phyloP scores from a whole-genome alignment of 2,888 invertebrate genomes.

The Cotesia congregata region DNA sequence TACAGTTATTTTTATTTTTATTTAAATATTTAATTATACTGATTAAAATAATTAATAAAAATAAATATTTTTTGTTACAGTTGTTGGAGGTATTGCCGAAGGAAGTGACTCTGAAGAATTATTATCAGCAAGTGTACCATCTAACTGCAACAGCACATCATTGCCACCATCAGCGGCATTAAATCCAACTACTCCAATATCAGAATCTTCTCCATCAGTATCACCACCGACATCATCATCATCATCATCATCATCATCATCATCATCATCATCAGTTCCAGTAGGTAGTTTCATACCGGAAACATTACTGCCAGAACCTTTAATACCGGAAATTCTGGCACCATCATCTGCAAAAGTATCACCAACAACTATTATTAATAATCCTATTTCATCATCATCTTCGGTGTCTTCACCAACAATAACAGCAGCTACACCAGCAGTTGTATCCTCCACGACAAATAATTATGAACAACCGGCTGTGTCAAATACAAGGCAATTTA shows the following conservation, averaged over 20 bases:
- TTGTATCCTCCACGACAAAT: constrained; percentile 49
- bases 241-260: too few species aligned
- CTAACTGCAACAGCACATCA: constrained; percentile 61
- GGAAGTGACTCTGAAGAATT: constrained; percentile 67
- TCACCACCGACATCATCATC: constrained; percentile 23
- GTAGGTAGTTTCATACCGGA: too few species aligned
- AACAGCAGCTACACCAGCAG: constrained; percentile 51
- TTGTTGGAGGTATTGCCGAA: constrained; percentile 64
- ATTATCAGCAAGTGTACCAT: constrained; percentile 60
- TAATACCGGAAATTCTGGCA: constrained; percentile 54
- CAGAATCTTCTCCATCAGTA: background rate
- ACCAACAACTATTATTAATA: constrained; percentile 53
- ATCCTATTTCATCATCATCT: constrained; percentile 54
- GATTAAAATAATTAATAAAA: background rate
- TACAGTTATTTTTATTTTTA: background rate
- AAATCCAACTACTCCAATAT: background rate
- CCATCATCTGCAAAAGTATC: constrained; percentile 52
- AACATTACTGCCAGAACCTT: constrained; percentile 32
- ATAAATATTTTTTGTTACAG: constrained; percentile 51
- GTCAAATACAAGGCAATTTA: constrained; percentile 64
- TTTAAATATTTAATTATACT: background rate
- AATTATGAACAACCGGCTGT: constrained; percentile 46
- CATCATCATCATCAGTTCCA: too few species aligned
- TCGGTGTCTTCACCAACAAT: constrained; percentile 46
- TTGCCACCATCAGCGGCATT: constrained; percentile 54